A percentile compares a stretch with the other conserved stretches of the same genome.
Conservation (phyloP, 2,797 vertebrate genomes). For the Valencia hispanica region DNA sequence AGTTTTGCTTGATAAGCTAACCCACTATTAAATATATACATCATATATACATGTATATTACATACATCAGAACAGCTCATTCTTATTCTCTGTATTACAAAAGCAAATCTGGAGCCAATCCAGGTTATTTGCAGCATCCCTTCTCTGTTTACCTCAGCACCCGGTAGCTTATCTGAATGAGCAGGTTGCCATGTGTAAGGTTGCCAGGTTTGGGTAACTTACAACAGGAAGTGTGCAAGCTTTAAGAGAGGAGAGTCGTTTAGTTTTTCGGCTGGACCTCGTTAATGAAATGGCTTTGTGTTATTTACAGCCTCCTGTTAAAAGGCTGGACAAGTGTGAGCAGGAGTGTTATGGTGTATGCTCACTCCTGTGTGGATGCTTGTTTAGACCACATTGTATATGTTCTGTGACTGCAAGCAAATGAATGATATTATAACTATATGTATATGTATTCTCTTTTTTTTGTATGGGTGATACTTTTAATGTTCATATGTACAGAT, state of each 20-base stretch:
- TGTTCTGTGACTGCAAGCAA: background rate
- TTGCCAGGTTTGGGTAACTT: constrained; percentile 68
- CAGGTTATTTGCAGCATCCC: constrained; percentile 46
- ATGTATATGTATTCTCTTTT: background rate
- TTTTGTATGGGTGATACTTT: constrained; percentile 31
- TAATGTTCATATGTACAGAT: constrained; percentile 26
- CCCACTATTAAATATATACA: background rate
- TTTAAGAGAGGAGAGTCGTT: constrained; percentile 63
- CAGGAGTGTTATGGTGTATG: constrained; percentile 7
- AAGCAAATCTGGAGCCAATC: constrained; percentile 11
- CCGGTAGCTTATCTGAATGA: constrained; percentile 54
- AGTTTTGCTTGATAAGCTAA: background rate
- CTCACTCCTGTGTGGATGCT: constrained; percentile 5
- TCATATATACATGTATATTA: too few species aligned
- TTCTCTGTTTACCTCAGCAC: constrained; percentile 30
- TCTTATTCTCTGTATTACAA: background rate
- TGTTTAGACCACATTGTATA: constrained; percentile 10
- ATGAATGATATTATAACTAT: constrained; percentile 19
- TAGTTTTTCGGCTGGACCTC: constrained; percentile 77
- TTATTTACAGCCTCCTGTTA: constrained; percentile 85
- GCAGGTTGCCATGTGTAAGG: constrained; percentile 66
- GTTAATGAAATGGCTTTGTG: constrained; percentile 80
- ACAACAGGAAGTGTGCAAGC: constrained; percentile 66
- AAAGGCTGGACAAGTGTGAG: constrained; percentile 69
- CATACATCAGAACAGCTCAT: background rate